These are phyloP conservation scores for Seladonia tumulorum DNA, from an alignment of 2,888 invertebrate species.

Conservation along the genomic window DNA sequence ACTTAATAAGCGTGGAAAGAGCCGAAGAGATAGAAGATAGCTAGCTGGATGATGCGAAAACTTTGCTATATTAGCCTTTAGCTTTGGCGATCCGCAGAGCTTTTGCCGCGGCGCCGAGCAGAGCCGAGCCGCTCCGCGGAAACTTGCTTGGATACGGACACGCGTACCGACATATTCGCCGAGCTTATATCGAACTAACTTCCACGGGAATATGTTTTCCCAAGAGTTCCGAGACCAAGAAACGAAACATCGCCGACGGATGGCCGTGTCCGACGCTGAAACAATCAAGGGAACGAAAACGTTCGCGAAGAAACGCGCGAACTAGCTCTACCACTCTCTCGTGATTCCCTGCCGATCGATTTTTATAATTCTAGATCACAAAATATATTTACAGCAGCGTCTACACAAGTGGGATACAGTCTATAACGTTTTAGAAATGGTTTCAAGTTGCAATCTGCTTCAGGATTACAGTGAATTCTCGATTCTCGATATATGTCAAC, in stretches of 20 bases:
- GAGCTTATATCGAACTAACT: slow-evolving; percentile 62
- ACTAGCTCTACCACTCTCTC: neutral
- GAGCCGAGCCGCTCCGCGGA: slow-evolving; percentile 62
- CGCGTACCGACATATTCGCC: slow-evolving; percentile 56
- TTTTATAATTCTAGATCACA: neutral
- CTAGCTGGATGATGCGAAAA: slow-evolving; percentile 83
- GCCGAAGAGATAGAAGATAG: slow-evolving; percentile 80
- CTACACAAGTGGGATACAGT: no score
- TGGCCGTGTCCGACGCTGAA: slow-evolving; percentile 35
- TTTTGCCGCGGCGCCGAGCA: slow-evolving; percentile 73
- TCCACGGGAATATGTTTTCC: slow-evolving; percentile 52
- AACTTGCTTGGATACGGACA: slow-evolving; percentile 73
- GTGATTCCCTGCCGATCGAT: neutral
- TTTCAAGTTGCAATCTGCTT: no score
- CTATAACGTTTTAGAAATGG: no score
- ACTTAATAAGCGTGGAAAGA: slow-evolving; percentile 83
- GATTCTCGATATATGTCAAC: no score
- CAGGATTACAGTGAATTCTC: no score
- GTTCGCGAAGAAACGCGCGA: neutral
- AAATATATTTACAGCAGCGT: neutral
- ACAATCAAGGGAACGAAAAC: neutral
- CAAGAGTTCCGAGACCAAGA: slow-evolving; percentile 19
- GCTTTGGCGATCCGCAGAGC: slow-evolving; percentile 81
- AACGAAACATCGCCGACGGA: slow-evolving; percentile 39
- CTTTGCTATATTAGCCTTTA: slow-evolving; percentile 82